Evolutionary conservation across 1,140 invertebrate genomes (phyloP), one percentile per base, ranked within the genome.

Genomic region (Diorhabda carinulata): DNA sequence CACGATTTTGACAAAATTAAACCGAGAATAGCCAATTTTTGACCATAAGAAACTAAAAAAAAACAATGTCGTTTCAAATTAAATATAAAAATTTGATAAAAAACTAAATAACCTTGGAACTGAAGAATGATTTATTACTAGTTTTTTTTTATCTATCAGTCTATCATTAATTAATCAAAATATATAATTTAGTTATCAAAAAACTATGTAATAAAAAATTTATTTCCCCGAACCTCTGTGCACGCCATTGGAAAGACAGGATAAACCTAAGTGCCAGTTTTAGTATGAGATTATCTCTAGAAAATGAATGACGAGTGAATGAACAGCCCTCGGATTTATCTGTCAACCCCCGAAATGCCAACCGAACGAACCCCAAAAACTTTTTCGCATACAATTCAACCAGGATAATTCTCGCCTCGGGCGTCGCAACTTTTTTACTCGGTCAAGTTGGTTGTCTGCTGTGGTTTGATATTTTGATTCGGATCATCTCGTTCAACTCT

Each of bases 391-490:
- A 52, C 6, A 52, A 52, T 52, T 52, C 47, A 52, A 52, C 47
- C n/a, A 8, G 47, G 47, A 52, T 52, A 52, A 52, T 52, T 52
- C 47, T 52, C 47, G 47, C 47, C 47, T 52, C 6, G n/a, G 47
- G 47, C 47, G 47, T 52, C n/a, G 47, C 47, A 52, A 52, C 47
- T 52, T 52, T 52, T 52, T 52, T 52, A 52, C 47, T 52, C 47
- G 47, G 47, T 52, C 47, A 52, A 52, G 47, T 52, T 52, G 47
- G 47, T n/a, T 8, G 47, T 52, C 47, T 52, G 47, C n/a, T 52
- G 47, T 52, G 47, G 47, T 52, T 52, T 52, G 47, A 52, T 52
- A 52, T 52, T 52, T 52, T 52, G 47, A 52, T 52, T 52, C n/a
- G 6, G 6, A n/a, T 52, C 6, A 52, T 52, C 47, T 52, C 47